Conservation (phyloP, 2,113 vertebrate genomes). For the Thomomys bottae region DNA sequence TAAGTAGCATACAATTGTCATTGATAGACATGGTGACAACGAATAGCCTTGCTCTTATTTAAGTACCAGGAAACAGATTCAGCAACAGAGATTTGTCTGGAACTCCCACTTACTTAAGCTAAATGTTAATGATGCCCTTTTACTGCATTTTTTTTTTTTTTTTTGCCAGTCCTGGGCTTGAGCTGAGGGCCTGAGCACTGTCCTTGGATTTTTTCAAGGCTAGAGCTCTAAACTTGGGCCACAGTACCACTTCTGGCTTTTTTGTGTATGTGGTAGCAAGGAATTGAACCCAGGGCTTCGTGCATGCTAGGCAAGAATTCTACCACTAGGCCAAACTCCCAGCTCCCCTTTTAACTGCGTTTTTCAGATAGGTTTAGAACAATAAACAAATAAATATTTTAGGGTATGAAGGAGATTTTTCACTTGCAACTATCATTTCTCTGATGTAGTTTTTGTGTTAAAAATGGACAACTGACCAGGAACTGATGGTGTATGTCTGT, state of each 20-base stretch:
- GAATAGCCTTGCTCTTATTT: not conserved
- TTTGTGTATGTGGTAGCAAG: too few species aligned
- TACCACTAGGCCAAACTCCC: too few species aligned
- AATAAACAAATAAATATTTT: conserved; percentile 16
- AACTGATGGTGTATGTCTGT: too few species aligned
- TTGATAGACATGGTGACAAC: not conserved
- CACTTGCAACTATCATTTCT: not conserved
- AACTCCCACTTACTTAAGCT: too few species aligned
- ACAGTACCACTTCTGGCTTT: too few species aligned
- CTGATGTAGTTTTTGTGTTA: not conserved
- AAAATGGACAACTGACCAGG: not conserved
- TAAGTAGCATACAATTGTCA: conserved; percentile 18
- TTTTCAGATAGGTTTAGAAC: not conserved
- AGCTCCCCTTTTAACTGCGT: not conserved
- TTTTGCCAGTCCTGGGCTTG: too few species aligned
- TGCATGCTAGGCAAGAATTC: too few species aligned
- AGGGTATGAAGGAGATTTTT: not conserved
- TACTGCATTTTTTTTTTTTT: not conserved
- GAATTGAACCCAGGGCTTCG: too few species aligned
- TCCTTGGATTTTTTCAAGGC: too few species aligned
- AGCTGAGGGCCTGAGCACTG: too few species aligned
- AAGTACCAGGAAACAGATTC: not conserved
- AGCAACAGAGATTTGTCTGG: not conserved
- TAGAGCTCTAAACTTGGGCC: too few species aligned
- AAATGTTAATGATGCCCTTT: not conserved